A percentile compares a stretch with the other conserved stretches of the same genome.
Evolutionary conservation across 2,797 vertebrate genomes (phyloP).

Genomic region (Cossypha polioptera): DNA sequence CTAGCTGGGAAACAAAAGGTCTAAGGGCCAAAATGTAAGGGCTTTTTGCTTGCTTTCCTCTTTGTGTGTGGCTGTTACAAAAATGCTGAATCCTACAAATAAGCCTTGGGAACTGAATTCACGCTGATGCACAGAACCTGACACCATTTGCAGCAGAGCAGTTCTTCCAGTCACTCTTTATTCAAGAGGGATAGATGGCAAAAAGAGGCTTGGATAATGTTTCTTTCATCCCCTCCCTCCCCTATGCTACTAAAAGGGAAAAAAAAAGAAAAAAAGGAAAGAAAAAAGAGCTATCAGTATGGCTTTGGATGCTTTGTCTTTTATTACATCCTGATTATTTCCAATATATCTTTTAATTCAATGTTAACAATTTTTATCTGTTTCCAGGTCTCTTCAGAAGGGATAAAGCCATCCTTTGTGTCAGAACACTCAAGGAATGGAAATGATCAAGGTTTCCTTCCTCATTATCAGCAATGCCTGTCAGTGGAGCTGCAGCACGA

Average conservation of each 20-base stretch:
- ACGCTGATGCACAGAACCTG: neutral
- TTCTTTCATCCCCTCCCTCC: neutral
- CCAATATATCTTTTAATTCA: neutral
- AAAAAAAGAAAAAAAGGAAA: neutral
- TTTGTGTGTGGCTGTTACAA: neutral
- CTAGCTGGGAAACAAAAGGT: neutral
- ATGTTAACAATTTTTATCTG: neutral
- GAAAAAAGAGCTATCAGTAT: neutral
- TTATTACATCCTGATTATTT: neutral
- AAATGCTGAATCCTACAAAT: slow-evolving; percentile 12
- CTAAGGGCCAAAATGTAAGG: neutral
- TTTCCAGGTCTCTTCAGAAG: neutral
- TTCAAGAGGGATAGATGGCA: neutral
- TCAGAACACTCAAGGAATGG: neutral
- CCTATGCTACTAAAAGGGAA: neutral
- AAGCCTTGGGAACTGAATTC: neutral
- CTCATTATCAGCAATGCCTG: neutral
- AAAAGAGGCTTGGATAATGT: neutral
- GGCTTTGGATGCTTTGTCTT: neutral
- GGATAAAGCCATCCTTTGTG: neutral
- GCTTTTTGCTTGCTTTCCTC: neutral
- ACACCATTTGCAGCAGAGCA: slow-evolving; percentile 4
- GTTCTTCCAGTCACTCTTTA: neutral
- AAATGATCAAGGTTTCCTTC: neutral
- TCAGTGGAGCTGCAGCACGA: neutral